Percentiles rank a stretch among this genome's conserved stretches.
phyloP scores from a whole-genome alignment of 2,797 vertebrate genomes.

The Muraenolepis orangiensis region DNA sequence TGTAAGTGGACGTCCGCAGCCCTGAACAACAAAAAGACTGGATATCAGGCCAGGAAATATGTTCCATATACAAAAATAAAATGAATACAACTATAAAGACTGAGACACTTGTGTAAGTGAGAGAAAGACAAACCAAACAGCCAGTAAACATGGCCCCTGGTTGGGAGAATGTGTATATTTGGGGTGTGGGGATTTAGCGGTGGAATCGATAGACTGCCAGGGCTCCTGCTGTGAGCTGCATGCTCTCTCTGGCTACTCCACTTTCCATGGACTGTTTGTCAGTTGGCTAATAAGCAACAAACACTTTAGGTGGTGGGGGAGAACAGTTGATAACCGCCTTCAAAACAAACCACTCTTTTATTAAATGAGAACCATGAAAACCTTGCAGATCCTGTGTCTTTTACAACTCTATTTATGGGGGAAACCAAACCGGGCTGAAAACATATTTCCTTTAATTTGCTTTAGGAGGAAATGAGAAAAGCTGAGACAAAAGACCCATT shows the following conservation, averaged over 20 bases:
- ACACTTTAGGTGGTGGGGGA: conserved; percentile 35
- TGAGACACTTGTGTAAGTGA: too few species aligned
- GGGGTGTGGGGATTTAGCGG: background rate
- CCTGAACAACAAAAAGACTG: too few species aligned
- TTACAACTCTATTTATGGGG: conserved; percentile 16
- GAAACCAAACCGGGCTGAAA: background rate
- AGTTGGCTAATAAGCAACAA: conserved; percentile 46
- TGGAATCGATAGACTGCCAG: conserved; percentile 7
- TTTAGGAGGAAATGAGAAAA: background rate
- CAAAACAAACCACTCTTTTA: conserved; percentile 34
- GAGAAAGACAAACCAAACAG: background rate
- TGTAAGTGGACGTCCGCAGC: too few species aligned
- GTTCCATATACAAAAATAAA: too few species aligned
- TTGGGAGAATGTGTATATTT: conserved; percentile 1
- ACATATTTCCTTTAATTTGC: background rate
- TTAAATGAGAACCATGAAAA: conserved; percentile 40
- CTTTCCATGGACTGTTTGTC: conserved; percentile 43
- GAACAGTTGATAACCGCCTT: conserved; percentile 41
- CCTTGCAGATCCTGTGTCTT: background rate
- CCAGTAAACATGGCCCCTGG: background rate
- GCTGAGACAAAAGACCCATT: background rate
- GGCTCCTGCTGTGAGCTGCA: conserved; percentile 10
- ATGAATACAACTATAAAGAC: too few species aligned
- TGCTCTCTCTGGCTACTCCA: conserved; percentile 6
- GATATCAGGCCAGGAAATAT: too few species aligned